Conservation (phyloP, 2,888 invertebrate species). For the Thymelicus acteon region DNA sequence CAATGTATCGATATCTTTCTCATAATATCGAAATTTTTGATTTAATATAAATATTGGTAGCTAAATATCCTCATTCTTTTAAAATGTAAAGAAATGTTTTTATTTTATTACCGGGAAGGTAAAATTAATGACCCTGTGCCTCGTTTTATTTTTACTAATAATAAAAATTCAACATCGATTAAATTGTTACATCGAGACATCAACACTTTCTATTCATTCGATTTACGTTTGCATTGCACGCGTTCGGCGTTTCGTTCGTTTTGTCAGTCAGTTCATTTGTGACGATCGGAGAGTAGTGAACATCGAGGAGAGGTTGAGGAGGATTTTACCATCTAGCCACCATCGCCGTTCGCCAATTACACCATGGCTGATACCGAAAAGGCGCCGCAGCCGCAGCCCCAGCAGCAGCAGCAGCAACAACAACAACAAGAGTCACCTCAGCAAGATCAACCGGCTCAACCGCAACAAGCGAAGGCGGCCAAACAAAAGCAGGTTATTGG, state of each 20-base stretch:
- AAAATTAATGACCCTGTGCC: no score
- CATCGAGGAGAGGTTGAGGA: slow-evolving; percentile 91
- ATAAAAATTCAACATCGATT: no score
- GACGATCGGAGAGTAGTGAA: slow-evolving; percentile 87
- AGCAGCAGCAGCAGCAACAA: slow-evolving; percentile 87
- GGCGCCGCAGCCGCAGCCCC: slow-evolving; percentile 89
- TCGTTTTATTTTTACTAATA: no score
- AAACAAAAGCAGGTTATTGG: slow-evolving; percentile 96
- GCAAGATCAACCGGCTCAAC: slow-evolving; percentile 85
- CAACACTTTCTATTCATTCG: no score
- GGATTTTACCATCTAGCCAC: slow-evolving; percentile 89
- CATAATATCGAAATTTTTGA: no score
- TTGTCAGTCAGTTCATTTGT: slow-evolving; percentile 53
- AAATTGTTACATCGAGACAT: no score
- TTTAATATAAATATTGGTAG: no score
- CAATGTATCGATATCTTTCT: no score
- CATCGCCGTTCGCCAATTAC: slow-evolving; percentile 91
- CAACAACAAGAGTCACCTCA: slow-evolving; percentile 64
- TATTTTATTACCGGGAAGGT: no score
- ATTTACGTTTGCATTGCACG: no score
- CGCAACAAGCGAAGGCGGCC: slow-evolving; percentile 86
- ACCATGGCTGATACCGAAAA: slow-evolving; percentile 98
- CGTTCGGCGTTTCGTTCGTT: neutral
- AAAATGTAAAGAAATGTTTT: no score
- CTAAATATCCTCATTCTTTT: no score